These are phyloP conservation scores for Anoplophora glabripennis DNA, from an alignment of 1,140 invertebrate species.

Conservation along the genomic window DNA sequence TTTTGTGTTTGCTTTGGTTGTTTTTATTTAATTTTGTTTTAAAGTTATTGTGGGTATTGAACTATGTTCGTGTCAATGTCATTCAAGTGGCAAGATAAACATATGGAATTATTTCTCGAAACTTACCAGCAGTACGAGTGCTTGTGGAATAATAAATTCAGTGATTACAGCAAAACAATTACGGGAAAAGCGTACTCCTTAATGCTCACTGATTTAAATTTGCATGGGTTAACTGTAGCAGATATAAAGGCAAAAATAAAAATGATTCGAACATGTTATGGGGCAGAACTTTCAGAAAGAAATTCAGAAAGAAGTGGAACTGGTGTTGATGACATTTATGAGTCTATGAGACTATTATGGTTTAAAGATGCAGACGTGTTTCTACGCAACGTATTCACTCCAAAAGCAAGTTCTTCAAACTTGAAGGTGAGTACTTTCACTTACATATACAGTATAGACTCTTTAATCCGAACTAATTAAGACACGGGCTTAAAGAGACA, in stretches of 20 bases:
- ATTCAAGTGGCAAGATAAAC: conserved; percentile 14
- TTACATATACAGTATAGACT: too few species aligned
- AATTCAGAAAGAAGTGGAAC: conserved; percentile 6
- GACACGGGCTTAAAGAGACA: too few species aligned
- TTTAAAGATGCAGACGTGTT: conserved; percentile 13
- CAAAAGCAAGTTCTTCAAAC: conserved; percentile 15
- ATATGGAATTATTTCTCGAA: conserved; percentile 17
- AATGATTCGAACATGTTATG: conserved; percentile 11
- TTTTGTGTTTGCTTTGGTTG: too few species aligned
- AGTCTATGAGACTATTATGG: conserved; percentile 8
- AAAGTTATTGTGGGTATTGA: background rate
- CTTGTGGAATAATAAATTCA: conserved; percentile 15
- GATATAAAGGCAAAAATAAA: conserved; percentile 13
- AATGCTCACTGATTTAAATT: conserved; percentile 13
- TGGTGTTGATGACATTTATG: conserved; percentile 12
- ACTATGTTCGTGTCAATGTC: conserved; percentile 9
- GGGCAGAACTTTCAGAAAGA: background rate
- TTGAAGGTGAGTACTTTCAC: conserved; percentile 10
- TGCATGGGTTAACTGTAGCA: conserved; percentile 7
- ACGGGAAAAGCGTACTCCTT: conserved; percentile 11
- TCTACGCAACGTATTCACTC: conserved; percentile 12
- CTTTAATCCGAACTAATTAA: too few species aligned
- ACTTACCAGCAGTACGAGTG: conserved; percentile 16
- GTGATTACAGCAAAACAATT: conserved; percentile 16
- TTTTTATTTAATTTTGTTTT: background rate